Conservation (phyloP, 2,888 invertebrate genomes). For the Pseudolycoriella hygida region DNA sequence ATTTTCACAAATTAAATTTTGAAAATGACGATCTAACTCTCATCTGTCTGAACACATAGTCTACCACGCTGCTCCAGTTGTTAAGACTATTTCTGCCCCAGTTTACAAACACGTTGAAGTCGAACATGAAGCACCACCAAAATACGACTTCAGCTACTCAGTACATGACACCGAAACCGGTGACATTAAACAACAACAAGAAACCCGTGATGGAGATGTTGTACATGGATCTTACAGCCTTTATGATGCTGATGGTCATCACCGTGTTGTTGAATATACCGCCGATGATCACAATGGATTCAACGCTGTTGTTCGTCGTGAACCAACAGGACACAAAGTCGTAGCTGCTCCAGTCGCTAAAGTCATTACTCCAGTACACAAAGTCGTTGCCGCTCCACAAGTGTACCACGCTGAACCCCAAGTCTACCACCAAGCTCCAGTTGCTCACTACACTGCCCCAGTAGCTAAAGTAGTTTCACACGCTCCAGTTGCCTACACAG, state of each 20-base stretch:
- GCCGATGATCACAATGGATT: conserved; percentile 27
- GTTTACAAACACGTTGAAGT: background rate
- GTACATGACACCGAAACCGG: conserved; percentile 24
- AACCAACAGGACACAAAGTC: conserved; percentile 16
- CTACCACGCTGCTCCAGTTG: background rate
- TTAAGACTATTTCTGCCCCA: background rate
- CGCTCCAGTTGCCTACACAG: background rate
- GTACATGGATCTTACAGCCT: conserved; percentile 27
- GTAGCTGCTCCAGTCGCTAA: conserved; percentile 13
- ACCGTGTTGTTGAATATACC: conserved; percentile 27
- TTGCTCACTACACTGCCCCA: background rate
- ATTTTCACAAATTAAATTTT: too few relatives aligned
- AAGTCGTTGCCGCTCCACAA: background rate
- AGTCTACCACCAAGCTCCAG: conserved; percentile 4
- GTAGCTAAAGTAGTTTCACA: background rate
- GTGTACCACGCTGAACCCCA: background rate
- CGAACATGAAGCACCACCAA: conserved; percentile 16
- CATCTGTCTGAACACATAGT: background rate
- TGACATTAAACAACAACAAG: conserved; percentile 25
- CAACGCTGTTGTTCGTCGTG: conserved; percentile 28
- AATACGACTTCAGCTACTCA: conserved; percentile 21
- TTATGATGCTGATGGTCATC: conserved; percentile 26
- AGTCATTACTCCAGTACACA: conserved; percentile 6
- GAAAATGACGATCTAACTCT: too few relatives aligned
- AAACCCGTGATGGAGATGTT: conserved; percentile 24